Base-by-base conservation (phyloP, 2,113 vertebrate species). In the Stercorarius parasiticus region DNA sequence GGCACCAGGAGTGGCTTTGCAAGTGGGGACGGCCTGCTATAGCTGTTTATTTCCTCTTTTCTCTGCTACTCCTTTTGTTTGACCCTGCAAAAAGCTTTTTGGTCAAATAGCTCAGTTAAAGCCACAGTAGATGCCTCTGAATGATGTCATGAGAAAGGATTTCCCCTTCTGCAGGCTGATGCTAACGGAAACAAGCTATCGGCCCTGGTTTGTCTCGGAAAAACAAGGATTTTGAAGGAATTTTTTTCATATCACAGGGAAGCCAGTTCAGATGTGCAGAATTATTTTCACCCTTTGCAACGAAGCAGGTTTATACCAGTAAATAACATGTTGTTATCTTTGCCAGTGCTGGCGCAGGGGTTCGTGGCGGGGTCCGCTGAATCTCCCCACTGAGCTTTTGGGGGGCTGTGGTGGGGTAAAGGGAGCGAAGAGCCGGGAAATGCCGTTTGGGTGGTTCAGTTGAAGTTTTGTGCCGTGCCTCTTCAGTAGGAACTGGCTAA, bases 281-380 rank as follows among this genome's bases (percentile, higher is more conserved):
- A 53, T 79, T 82, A 29, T 72, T 73, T 90, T 50, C 67, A 74
- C 47, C 47, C 40, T 78, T 86, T 83, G 56, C 34, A 34, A 20
- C 47, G 43, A 36, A 52, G 66, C 16, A 26, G 26, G 15, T 86
- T 93, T 76, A 21, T 64, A 32, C 7, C 19, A 18, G 23, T 42
- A 40, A 64, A 17, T 34, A 58, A 61, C 73, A 36, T 0, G 1
- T 25, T 22, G 2, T 45, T 88, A 38, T 34, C 49, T 64, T 88
- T 92, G 32, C 42, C 14, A 22, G 4, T 49, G 36, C 92, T 86
- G 82, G 67, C 1, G 0, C 0, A 0, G n/a, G 64, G n/a, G 13
- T 21, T 87, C 87, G 81, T 73, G 71, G 73, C 1, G 2, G 83
- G 42, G 34, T 70, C 73, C 61, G 45, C 52, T 79, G 78, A 45